Percentiles rank a stretch among this genome's conserved stretches.
Conservation (phyloP, 2,797 vertebrate species). For the Enteromius afrohamiltoni region DNA sequence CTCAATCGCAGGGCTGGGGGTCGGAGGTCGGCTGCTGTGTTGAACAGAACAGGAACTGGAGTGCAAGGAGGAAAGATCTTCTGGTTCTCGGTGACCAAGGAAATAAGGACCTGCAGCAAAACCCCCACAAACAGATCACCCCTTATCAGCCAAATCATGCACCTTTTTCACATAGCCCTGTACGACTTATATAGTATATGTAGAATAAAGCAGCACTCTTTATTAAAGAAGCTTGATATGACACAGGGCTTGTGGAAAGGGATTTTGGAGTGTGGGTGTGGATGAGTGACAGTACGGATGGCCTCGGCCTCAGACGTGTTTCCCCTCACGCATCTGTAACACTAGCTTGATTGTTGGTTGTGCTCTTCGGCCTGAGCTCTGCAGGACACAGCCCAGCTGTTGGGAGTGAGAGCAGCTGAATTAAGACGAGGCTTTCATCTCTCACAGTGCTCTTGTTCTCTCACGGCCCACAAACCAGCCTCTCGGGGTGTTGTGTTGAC, state of each 20-base stretch:
- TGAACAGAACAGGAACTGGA: conserved; percentile 79
- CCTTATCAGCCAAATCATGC: conserved; percentile 80
- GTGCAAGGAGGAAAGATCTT: conserved; percentile 78
- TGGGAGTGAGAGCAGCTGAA: conserved; percentile 42
- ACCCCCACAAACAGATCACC: conserved; percentile 90
- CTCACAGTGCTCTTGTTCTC: conserved; percentile 28
- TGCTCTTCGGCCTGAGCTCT: not conserved
- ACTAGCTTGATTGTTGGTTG: conserved; percentile 40
- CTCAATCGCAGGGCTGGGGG: conserved; percentile 26
- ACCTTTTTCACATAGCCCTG: too few species aligned
- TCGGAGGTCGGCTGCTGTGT: conserved; percentile 18
- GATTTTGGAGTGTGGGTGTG: conserved; percentile 52
- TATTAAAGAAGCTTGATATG: not conserved
- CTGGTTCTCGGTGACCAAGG: conserved; percentile 65
- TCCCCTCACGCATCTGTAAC: conserved; percentile 43
- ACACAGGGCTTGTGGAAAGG: not conserved
- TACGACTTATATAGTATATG: too few species aligned
- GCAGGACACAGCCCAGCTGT: conserved; percentile 31
- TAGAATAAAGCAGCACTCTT: not conserved
- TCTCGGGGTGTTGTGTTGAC: conserved; percentile 20
- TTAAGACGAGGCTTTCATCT: conserved; percentile 44
- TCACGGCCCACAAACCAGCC: conserved; percentile 11
- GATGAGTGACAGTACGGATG: conserved; percentile 51
- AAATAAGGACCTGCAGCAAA: conserved; percentile 80
- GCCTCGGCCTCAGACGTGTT: not conserved